A percentile compares a stretch with the other conserved stretches of the same genome.
These are phyloP conservation scores for Odontomachus brunneus DNA, from an alignment of 1,140 invertebrate species.

Conservation along the genomic window DNA sequence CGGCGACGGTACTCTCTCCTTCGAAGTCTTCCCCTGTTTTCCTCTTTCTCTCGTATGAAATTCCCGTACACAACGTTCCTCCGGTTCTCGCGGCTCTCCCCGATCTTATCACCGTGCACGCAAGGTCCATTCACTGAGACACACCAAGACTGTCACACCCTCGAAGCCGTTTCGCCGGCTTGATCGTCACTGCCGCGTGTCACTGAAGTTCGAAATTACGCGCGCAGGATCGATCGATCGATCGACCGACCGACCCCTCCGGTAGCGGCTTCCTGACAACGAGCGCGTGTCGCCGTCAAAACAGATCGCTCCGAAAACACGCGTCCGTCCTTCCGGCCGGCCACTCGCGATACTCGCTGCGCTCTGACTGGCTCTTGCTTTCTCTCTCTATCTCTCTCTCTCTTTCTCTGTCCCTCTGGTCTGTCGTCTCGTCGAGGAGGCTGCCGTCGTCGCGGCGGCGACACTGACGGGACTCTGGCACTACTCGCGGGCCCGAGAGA, in stretches of 20 bases:
- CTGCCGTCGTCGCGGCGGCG: conserved; percentile 64
- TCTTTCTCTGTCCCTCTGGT: neutral
- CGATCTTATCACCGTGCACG: too few species aligned
- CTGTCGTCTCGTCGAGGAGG: conserved; percentile 23
- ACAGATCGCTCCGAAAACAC: neutral
- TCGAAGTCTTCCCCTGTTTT: too few species aligned
- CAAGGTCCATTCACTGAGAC: too few species aligned
- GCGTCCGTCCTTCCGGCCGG: neutral
- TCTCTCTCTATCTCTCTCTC: neutral
- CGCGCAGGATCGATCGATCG: neutral
- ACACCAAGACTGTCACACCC: neutral
- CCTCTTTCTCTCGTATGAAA: too few species aligned
- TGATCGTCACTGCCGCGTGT: neutral
- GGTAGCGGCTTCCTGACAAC: too few species aligned
- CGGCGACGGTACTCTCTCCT: neutral
- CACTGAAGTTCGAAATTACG: neutral
- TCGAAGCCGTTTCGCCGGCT: neutral
- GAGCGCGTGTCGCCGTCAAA: neutral
- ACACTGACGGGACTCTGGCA: conserved; percentile 62
- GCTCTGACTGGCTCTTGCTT: conserved; percentile 6
- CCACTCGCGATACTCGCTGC: conserved; percentile 30
- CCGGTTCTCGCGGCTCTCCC: too few species aligned
- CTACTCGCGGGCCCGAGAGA: conserved; percentile 67
- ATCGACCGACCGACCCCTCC: neutral
- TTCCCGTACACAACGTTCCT: too few species aligned